phyloP scores from a whole-genome alignment of 1,140 invertebrate genomes.

The Polyergus mexicanus region DNA sequence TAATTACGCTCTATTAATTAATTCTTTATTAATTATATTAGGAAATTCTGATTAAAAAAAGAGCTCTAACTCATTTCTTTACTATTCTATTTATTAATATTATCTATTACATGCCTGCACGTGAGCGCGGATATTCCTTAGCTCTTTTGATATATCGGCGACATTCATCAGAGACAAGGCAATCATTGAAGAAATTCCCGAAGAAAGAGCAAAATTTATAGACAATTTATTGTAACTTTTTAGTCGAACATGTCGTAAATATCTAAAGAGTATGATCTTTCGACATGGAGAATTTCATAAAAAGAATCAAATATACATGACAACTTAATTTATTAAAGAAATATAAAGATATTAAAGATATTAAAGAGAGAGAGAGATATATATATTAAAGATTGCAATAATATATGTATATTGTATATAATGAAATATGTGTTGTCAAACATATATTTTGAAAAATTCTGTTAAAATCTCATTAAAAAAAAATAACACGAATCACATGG shows the following conservation, averaged over 20 bases:
- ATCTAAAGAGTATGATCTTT: background rate
- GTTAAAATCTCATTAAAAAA: background rate
- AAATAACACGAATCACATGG: background rate
- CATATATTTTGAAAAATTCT: conserved; percentile 20
- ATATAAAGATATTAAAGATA: background rate
- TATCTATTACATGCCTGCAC: conserved; percentile 7
- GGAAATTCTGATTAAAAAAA: conserved; percentile 68
- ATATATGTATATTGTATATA: background rate
- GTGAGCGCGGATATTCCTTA: conserved; percentile 18
- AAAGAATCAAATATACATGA: background rate
- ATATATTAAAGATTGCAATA: background rate
- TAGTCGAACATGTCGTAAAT: background rate
- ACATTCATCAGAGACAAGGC: background rate
- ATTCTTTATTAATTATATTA: too few relatives aligned
- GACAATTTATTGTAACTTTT: conserved; percentile 25
- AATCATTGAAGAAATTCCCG: conserved; percentile 37
- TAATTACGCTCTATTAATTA: too few relatives aligned
- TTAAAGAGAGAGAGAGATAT: too few relatives aligned
- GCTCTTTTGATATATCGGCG: conserved; percentile 6
- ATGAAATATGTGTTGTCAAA: conserved; percentile 24
- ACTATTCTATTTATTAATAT: conserved; percentile 53
- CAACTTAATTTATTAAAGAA: conserved; percentile 1
- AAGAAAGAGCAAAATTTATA: conserved; percentile 18
- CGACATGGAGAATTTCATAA: background rate
- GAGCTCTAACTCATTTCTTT: conserved; percentile 63